Conservation (phyloP, 2,797 vertebrate species). For the Bovichtus variegatus region DNA sequence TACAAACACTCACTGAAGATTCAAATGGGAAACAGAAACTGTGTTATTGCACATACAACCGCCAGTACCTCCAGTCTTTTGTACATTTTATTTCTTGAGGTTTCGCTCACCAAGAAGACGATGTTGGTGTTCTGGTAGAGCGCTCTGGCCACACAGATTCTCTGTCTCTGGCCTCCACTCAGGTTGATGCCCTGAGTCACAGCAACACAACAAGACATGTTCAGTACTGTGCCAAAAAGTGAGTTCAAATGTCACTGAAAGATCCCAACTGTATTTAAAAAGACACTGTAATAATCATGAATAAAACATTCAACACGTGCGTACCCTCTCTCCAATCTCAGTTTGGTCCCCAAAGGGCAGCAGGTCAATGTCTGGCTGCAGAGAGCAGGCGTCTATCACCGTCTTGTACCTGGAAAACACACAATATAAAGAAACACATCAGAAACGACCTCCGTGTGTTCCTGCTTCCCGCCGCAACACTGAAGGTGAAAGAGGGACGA, state of each 20-base stretch:
- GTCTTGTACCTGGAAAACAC: constrained; percentile 91
- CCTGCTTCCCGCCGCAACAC: no score
- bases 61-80: rapidly evolving
- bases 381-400: constrained; percentile 96
- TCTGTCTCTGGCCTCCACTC: constrained; percentile 96
- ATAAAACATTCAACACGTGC: not conserved
- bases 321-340: constrained; percentile 98
- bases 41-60: not conserved
- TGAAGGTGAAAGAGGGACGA: no score
- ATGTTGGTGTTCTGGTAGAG: constrained; percentile 99
- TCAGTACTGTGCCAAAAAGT: not conserved
- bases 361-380: constrained; percentile 98
- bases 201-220: constrained; percentile 38
- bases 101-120: constrained; percentile 93
- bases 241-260: no score
- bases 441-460: no score
- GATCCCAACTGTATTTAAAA: no score
- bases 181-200: constrained; percentile 95
- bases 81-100: not conserved
- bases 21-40: not conserved
- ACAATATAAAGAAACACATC: no score
- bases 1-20: not conserved
- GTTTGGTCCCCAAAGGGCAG: constrained; percentile 98
- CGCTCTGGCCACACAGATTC: constrained; percentile 96
- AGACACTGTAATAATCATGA: not conserved